Evolutionary conservation across 2,888 invertebrate genomes (phyloP), one percentile per base, ranked within the genome.

Genomic region (Sisyra terminalis): DNA sequence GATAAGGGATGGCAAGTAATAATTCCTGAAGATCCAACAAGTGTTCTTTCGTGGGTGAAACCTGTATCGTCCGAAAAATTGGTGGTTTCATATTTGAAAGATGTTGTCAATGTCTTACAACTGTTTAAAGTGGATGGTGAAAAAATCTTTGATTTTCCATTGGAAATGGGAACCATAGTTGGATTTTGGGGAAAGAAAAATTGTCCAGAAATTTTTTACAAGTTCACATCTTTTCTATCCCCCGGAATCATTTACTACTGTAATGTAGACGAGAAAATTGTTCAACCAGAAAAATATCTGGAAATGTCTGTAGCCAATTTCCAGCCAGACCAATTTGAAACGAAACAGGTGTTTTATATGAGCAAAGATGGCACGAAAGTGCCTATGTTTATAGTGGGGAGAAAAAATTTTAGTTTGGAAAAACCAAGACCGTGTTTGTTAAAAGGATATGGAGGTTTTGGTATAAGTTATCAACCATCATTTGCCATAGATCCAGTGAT

Each of bases 381-480:
- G 51, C 96, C 96, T 14, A 96, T 97, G 94, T 97, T 93, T 61
- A 81, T 97, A 48, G 77, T 87, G 44, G 73, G 77, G 47, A 84
- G 78, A 61, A 83, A 83, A 67, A 80, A 79, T 63, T 53, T 18
- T 1, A 30, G 29, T 40, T 29, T 39, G 47, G 75, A 86, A 61
- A 78, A 83, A 3, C 66, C 71, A n/a, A 75, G 74, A 55, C 88
- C 94, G 0, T 83, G 87, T 48, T 66, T 94, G 36, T 64, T 98
- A 29, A 94, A 96, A 62, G 97, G 94, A 11, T 97, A 97, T 62
- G 97, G 97, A 42, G 97, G 97, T 1, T 98, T 98, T 64, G 93
- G 92, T 66, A 78, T 90, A 50, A 85, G 87, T 59, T 69, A 94
- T 49, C 83, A 84, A 57, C 96, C 97, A 4, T 73, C 75, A 40